Percentiles rank a stretch among this genome's conserved stretches.
phyloP scores from a whole-genome alignment of 2,888 invertebrate genomes.

The Mythimna loreyi region DNA sequence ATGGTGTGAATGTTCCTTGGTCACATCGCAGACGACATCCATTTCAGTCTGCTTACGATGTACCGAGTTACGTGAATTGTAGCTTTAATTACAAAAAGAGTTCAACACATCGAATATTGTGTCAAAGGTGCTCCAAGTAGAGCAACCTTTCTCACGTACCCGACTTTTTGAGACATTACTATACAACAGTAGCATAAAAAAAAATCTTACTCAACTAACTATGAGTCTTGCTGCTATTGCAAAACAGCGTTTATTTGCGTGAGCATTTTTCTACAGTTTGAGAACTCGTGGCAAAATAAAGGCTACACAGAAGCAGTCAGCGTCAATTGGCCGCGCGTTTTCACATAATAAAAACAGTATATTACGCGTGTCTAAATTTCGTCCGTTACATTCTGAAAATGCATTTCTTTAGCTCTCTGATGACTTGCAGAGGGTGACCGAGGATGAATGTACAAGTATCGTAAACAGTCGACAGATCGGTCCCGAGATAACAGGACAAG shows the following conservation, averaged over 20 bases:
- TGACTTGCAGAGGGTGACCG: constrained; percentile 52
- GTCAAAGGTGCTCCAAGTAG: constrained; percentile 81
- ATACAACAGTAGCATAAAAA: constrained; percentile 52
- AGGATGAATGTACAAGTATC: constrained; percentile 50
- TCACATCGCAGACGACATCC: constrained; percentile 67
- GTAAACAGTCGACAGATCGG: constrained; percentile 56
- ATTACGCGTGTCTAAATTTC: constrained; percentile 66
- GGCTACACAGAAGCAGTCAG: constrained; percentile 58
- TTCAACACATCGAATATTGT: constrained; percentile 73
- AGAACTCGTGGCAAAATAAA: constrained; percentile 61
- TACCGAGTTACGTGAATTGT: constrained; percentile 69
- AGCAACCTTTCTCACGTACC: constrained; percentile 76
- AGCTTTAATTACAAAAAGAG: constrained; percentile 80
- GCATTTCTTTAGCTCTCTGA: constrained; percentile 44
- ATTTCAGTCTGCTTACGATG: constrained; percentile 59
- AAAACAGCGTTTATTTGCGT: constrained; percentile 50
- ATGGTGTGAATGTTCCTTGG: constrained; percentile 78
- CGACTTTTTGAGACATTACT: constrained; percentile 56
- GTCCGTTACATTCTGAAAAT: constrained; percentile 68
- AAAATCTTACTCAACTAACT: constrained; percentile 30
- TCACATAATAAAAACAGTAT: constrained; percentile 74
- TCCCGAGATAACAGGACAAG: constrained; percentile 47
- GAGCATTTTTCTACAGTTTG: constrained; percentile 53
- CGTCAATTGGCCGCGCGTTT: constrained; percentile 59
- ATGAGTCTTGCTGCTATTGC: constrained; percentile 28